Base-by-base conservation (phyloP, 1,140 invertebrate species). In the Cylas formicarius region DNA sequence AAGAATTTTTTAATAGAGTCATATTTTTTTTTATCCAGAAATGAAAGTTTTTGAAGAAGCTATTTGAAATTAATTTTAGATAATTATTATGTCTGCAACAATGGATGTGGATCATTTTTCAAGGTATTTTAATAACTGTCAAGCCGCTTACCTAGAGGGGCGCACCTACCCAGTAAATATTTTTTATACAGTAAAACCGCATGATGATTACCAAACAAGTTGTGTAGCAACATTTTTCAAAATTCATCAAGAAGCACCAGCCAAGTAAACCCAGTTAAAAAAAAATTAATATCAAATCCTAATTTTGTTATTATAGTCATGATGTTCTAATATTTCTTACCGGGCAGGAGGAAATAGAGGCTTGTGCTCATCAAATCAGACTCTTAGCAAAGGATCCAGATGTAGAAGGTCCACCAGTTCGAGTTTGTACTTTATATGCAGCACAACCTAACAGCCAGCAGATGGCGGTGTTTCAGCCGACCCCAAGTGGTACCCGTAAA, bases 271-370 rank as follows among this genome's bases (percentile, higher is more conserved):
- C n/a, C n/a, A n/a, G n/a, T n/a, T n/a, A n/a, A n/a, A n/a, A n/a
- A n/a, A n/a, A n/a, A n/a, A n/a, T n/a, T n/a, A n/a, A n/a, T n/a
- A n/a, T n/a, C 6, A 40, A 35, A 24, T 41, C 16, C 18, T 34
- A 34, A 36, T 31, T 45, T 35, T 56, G 48, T 58, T 58, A 56
- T 75, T 71, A 47, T 58, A 86, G 81, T 56, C 74, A 84, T 56
- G 91, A 96, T 65, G 87, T 99, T 60, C 71, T 99, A 22, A 86
- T 97, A n/a, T 99, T 99, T 72, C 71, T 98, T 31, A 98, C 95
- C 46, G 96, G 96, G 3, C 92, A 97, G 72, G 95, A 99, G 67
- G 96, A 99, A 77, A 98, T 99, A 54, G 93, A 98, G 71, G 76
- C 82, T 2, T 78, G 90, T 42, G 84, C 80, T 24, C 69, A 76